phyloP scores from a whole-genome alignment of 2,888 invertebrate species.

The Blomia tropicalis region DNA sequence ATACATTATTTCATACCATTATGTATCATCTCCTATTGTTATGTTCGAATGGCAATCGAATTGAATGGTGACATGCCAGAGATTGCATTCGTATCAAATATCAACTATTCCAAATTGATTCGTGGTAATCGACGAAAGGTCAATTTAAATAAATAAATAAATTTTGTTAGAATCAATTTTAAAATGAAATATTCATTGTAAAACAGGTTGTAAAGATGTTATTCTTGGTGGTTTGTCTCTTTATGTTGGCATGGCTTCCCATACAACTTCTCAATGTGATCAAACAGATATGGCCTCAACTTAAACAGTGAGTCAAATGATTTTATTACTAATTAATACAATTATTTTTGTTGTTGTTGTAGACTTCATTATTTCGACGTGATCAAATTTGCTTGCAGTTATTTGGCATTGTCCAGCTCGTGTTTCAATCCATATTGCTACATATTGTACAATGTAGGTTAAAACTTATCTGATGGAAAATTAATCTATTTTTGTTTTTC shows the following conservation, averaged over 20 bases:
- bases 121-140: neutral
- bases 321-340: neutral
- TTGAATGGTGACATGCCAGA: slow-evolving; percentile 34
- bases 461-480: neutral
- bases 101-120: neutral
- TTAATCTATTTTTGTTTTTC: neutral
- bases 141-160: neutral
- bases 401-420: slow-evolving; percentile 41
- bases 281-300: slow-evolving; percentile 32
- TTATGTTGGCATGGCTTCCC: slow-evolving; percentile 40
- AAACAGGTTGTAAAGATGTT: slow-evolving; percentile 38
- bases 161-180: neutral
- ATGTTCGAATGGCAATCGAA: slow-evolving; percentile 59
- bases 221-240: slow-evolving; percentile 38
- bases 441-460: slow-evolving; percentile 39
- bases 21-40: slow-evolving; percentile 64
- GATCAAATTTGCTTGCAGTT: slow-evolving; percentile 39
- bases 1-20: slow-evolving; percentile 58
- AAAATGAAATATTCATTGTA: neutral
- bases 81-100: neutral
- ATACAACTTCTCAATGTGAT: slow-evolving; percentile 38
- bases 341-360: too few species aligned
- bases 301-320: slow-evolving; percentile 31
- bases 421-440: slow-evolving; percentile 41
- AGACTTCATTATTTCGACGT: slow-evolving; percentile 38